phyloP scores from a whole-genome alignment of 2,888 invertebrate genomes.

The Brachypalpus laphriformis region DNA sequence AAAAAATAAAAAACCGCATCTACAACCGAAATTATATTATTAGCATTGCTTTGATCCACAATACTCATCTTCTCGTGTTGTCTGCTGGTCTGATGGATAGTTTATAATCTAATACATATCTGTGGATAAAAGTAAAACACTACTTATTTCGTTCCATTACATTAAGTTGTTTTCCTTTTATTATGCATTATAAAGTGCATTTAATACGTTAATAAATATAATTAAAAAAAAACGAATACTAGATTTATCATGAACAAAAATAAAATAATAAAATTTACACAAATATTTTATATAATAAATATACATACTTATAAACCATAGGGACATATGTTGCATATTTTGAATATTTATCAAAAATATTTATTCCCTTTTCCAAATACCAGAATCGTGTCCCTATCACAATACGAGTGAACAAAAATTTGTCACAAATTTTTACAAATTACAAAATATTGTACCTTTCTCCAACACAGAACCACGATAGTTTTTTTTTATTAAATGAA shows the following conservation, averaged over 20 bases:
- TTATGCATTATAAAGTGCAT: slow-evolving; percentile 21
- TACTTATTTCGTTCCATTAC: neutral
- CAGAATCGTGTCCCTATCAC: slow-evolving; percentile 3
- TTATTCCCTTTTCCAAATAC: neutral
- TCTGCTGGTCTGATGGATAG: too few species aligned
- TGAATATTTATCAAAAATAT: slow-evolving; percentile 1
- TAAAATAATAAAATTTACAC: neutral
- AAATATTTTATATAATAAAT: neutral
- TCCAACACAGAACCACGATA: neutral
- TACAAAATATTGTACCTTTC: neutral
- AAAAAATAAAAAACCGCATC: too few species aligned
- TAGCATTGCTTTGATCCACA: too few species aligned
- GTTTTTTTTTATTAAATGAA: neutral
- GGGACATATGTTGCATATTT: neutral
- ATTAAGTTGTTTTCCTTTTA: neutral
- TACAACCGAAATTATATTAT: too few species aligned
- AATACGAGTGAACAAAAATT: slow-evolving; percentile 5
- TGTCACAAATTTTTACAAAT: neutral
- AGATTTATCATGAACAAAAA: slow-evolving; percentile 4
- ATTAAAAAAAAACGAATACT: slow-evolving; percentile 6
- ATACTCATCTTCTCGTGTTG: too few species aligned
- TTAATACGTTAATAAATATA: slow-evolving; percentile 10
- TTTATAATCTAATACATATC: too few species aligned
- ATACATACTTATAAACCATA: slow-evolving; percentile 2
- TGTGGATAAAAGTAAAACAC: neutral